Conservation (phyloP, 2,797 vertebrate species). For the Mus caroli region DNA sequence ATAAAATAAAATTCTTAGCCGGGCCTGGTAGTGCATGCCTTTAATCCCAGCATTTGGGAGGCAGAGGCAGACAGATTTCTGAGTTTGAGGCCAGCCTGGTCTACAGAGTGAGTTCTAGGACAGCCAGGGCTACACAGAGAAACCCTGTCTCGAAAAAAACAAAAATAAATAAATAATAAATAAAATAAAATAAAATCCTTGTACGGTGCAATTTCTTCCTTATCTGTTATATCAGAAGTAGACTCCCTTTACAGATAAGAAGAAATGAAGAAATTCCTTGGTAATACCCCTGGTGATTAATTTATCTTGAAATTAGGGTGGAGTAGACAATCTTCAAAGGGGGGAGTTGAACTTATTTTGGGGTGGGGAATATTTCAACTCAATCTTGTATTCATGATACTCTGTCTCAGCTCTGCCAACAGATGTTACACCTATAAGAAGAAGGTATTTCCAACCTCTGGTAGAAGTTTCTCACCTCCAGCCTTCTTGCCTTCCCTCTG, state of each 20-base stretch:
- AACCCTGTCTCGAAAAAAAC: no score
- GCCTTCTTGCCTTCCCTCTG: neutral
- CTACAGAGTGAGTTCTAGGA: no score
- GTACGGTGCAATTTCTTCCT: neutral
- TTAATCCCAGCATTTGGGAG: no score
- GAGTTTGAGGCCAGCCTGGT: no score
- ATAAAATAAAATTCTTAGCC: neutral
- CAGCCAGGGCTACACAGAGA: no score
- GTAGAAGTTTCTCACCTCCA: neutral
- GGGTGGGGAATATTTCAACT: conserved; percentile 58
- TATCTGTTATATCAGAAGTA: conserved; percentile 27
- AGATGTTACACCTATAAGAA: neutral
- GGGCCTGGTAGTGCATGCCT: no score
- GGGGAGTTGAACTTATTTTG: conserved; percentile 41
- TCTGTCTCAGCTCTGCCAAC: neutral
- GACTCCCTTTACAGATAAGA: neutral
- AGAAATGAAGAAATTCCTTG: conserved; percentile 52
- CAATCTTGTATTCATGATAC: conserved; percentile 10
- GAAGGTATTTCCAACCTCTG: neutral
- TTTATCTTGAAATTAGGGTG: conserved; percentile 58
- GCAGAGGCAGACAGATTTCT: no score
- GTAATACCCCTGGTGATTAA: conserved; percentile 17
- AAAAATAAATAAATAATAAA: no score
- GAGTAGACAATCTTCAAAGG: neutral
- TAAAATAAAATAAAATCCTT: neutral